A percentile compares a stretch with the other conserved stretches of the same genome.
Evolutionary conservation across 2,113 vertebrate genomes (phyloP).

Genomic region (Trichomycterus rosablanca): DNA sequence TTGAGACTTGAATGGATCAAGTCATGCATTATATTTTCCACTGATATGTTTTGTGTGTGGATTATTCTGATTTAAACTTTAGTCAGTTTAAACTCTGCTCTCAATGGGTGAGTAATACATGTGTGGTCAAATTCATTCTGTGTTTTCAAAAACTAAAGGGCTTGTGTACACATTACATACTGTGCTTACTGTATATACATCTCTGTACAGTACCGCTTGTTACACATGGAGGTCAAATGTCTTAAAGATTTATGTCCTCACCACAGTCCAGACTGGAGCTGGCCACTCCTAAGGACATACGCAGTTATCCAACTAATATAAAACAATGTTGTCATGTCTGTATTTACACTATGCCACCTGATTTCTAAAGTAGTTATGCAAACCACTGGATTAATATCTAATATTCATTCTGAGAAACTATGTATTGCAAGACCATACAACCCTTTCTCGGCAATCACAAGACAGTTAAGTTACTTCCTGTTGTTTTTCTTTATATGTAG

Average conservation of each 20-base stretch:
- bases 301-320: slow-evolving; percentile 33
- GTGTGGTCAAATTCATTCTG: neutral
- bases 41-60: slow-evolving; percentile 4
- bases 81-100: neutral
- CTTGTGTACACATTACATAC: neutral
- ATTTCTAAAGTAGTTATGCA: slow-evolving; percentile 30
- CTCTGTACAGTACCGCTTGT: too few species aligned
- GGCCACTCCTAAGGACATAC: slow-evolving; percentile 38
- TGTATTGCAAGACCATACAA: neutral
- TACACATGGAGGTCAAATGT: slow-evolving; percentile 19
- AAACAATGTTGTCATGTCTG: slow-evolving; percentile 46
- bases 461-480: neutral
- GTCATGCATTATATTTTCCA: slow-evolving; percentile 24
- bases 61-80: slow-evolving; percentile 10
- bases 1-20: slow-evolving; percentile 15
- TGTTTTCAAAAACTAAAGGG: too few species aligned
- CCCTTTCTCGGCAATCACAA: slow-evolving; percentile 1
- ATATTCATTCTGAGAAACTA: slow-evolving; percentile 28
- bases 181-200: neutral
- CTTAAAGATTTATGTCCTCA: slow-evolving; percentile 9
- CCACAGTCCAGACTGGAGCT: slow-evolving; percentile 21
- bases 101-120: slow-evolving; percentile 14
- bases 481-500: too few species aligned
- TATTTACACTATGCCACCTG: slow-evolving; percentile 32
- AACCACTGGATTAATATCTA: slow-evolving; percentile 38